Base-by-base conservation (phyloP, 2,888 invertebrate species). In the Eupsilia transversa region DNA sequence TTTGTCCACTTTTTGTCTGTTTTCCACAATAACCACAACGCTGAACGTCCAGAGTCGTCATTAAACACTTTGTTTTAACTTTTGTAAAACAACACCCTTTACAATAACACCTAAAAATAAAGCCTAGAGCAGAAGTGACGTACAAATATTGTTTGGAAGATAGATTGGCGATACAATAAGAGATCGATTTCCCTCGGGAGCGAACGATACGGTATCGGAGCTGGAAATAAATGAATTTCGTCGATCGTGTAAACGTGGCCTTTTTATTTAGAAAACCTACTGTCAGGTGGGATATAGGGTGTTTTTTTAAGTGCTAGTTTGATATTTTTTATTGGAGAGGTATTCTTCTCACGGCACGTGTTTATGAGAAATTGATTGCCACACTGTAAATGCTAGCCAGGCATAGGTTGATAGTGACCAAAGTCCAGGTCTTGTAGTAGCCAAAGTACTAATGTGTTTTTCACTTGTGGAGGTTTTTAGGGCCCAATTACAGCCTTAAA, bases 81-180 rank as follows among this genome's bases (percentile, higher is more conserved):
- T 74, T 35, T n/a, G 0, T 14, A 46, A 63, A 63, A 57, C 63
- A 63, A 27, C 46, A 41, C 0, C 27, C 17, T 46, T 30, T 14
- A 64, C 43, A 66, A 64, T 61, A 72, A 76, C 54, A 67, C 46
- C 65, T 61, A 69, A 80, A 86, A 72, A 82, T 86, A 87, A 81
- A 79, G 80, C 73, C 78, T 66, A 75, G 78, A 72, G 60, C 74
- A 78, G 72, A 77, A 72, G 63, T 78, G 87, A 82, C 82, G 76
- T 74, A 66, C 84, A 88, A 86, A 90, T 90, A 90, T 89, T 88
- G 88, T 90, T 89, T 83, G 83, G 74, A 87, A 90, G 89, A 90
- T 89, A 89, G 88, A 90, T 90, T 83, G 89, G 83, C 77, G 86
- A 85, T 84, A 86, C 87, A 84, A 83, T 84, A 87, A 85, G 83